Base-by-base conservation (phyloP, 1,140 invertebrate species). In the Lordiphosa collinella region DNA sequence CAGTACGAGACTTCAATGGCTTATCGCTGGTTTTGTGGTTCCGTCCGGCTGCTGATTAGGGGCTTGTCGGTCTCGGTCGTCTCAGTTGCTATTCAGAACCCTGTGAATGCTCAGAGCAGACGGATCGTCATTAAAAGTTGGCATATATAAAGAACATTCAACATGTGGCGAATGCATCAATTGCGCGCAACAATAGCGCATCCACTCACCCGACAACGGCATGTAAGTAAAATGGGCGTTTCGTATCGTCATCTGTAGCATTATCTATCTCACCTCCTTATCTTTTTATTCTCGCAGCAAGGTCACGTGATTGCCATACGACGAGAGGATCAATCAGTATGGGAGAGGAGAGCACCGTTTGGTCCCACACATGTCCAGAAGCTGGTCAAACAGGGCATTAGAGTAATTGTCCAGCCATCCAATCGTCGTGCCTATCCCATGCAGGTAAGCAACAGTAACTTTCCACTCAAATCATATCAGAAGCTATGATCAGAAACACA, bases 351-450 rank as follows among this genome's bases (percentile, higher is more conserved):
- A 62, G 98, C 98, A 0, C 97, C 99, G 0, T 93, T 99, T 34
- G 94, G 96, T 0, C 99, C 99, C 0, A 89, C 92, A 4, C 98
- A 99, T 86, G 98, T 99, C 0, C 92, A 94, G 53, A 94, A 94
- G 70, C 89, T 99, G 43, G 94, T 96, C 6, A 92, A 94, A 68
- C 91, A 94, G 56, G 97, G 97, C 3, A 93, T 98, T 8, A 97
- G 96, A 90, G 98, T 99, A 13, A 94, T 99, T 9, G 97, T 99
- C 0, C 99, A 99, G 87, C 98, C 99, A 0, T 99, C 97, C 25
- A 99, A 99, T 89, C 90, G 98, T 70, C 91, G 99, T 40, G 97
- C 98, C 1, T 99, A 99, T 91, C 97, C 98, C 3, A 97, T 98
- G 91, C 95, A 98, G 92, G 95, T 92, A 49, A 90, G 58, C 58